These are phyloP conservation scores for Corydoras maculifer DNA, from an alignment of 2,113 vertebrate genomes.

Conservation along the genomic window DNA sequence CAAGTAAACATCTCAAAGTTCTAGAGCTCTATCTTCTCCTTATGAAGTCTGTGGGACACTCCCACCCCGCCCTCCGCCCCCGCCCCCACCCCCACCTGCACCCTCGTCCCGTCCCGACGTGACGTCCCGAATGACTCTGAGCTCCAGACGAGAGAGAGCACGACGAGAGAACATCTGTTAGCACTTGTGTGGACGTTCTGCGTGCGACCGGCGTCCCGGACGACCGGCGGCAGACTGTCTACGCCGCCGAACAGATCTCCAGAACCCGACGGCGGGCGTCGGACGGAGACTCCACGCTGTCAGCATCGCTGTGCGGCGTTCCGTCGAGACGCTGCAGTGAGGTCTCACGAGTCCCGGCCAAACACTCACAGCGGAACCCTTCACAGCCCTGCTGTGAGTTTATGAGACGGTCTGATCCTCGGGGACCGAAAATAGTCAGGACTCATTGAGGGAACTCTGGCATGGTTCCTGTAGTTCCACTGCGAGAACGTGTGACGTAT, in stretches of 20 bases:
- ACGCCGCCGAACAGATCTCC: conserved; percentile 31
- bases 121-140: conserved; percentile 1
- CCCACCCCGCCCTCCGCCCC: too few relatives aligned
- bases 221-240: conserved; percentile 32
- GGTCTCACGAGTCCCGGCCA: background rate
- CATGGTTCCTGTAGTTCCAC: too few relatives aligned
- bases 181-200: conserved; percentile 24
- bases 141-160: conserved; percentile 8
- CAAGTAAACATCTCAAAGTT: too few relatives aligned
- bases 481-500: too few relatives aligned
- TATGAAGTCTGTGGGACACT: conserved; percentile 1
- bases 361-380: background rate
- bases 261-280: conserved; percentile 3
- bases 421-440: too few relatives aligned
- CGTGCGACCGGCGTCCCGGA: conserved; percentile 26
- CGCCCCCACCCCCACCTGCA: too few relatives aligned
- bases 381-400: background rate
- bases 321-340: conserved; percentile 1
- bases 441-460: too few relatives aligned
- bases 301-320: conserved; percentile 8
- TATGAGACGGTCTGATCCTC: background rate
- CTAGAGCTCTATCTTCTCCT: background rate
- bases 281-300: conserved; percentile 14
- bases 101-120: too few relatives aligned
- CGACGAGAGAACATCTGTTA: conserved; percentile 28